Evolutionary conservation across 2,888 invertebrate species (phyloP), one percentile per base, ranked within the genome.

Genomic region (Hydraecia micacea): DNA sequence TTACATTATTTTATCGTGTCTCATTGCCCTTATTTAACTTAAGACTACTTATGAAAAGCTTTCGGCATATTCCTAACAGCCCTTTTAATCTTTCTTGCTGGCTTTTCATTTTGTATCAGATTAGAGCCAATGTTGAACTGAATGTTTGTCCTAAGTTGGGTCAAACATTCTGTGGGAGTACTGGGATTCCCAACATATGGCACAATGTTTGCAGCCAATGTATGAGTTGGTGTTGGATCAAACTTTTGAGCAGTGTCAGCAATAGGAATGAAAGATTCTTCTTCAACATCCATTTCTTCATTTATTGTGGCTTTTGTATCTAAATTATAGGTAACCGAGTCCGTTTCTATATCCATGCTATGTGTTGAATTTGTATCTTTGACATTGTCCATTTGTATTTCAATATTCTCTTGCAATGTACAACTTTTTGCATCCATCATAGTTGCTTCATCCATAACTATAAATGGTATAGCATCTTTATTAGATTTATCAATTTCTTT

Each of bases 261-360:
- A 25, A 63, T 52, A 25, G 58, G 39, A n/a, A 60, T 58, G 13
- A 62, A 42, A 0, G 52, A 25, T 71, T 49, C 81, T 71, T 91
- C 91, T 79, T 90, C 91, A 39, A 91, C 80, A 52, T 93, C 92
- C 91, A 93, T 93, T 74, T 87, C 65, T 73, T 90, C 92, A 46
- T 67, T 76, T 63, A 25, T 62, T 21, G 25, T 36, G 1, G 18
- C 13, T 13, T 28, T 42, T 25, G 18, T 63, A 28, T 77, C 21
- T 39, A 63, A 28, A 58, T 13, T 2, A 9, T 73, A 70, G 32
- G 65, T 71, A 42, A 62, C 52, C 0, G 72, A 36, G 15, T 80
- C 28, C 0, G 13, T 63, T 70, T 86, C 87, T 58, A 80, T 68
- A 69, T 85, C 87, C 86, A 86, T 85, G 13, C n/a, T 77, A 25